Evolutionary conservation across 53 echinoderm and acorn worm species (phyloP).

Genomic region (Holothuria leucospilota): DNA sequence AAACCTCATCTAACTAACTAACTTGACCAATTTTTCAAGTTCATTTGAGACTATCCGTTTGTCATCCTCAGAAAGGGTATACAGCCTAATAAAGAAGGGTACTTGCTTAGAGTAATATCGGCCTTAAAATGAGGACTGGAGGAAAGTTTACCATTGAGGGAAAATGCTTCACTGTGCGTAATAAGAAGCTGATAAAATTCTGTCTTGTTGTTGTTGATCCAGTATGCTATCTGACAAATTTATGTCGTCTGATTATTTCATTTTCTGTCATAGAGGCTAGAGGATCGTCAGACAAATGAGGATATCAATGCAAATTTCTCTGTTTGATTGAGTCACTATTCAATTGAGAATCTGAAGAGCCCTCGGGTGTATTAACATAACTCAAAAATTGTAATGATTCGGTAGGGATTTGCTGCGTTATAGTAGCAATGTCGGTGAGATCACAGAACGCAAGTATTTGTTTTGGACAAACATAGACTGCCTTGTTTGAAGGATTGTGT

Average conservation of each 20-base stretch:
- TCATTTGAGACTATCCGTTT: slow-evolving; percentile 31
- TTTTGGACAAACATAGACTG: too few relatives aligned
- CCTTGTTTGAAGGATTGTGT: background rate
- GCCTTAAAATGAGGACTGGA: slow-evolving; percentile 40
- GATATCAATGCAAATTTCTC: background rate
- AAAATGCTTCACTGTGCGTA: slow-evolving; percentile 25
- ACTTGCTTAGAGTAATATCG: slow-evolving; percentile 33
- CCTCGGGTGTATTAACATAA: too few relatives aligned
- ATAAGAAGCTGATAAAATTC: background rate
- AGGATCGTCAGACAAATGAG: slow-evolving; percentile 5
- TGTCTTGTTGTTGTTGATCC: background rate
- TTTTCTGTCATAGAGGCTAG: background rate
- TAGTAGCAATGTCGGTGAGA: background rate
- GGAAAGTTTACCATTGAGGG: slow-evolving; percentile 30
- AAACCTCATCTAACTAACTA: too few relatives aligned
- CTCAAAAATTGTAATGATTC: background rate
- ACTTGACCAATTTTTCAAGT: too few relatives aligned
- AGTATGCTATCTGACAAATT: background rate
- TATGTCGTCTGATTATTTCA: background rate
- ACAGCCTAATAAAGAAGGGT: slow-evolving; percentile 46
- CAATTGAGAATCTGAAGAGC: too few relatives aligned
- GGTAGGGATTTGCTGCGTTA: slow-evolving; percentile 3
- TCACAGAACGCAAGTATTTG: background rate
- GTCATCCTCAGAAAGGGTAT: slow-evolving; percentile 35
- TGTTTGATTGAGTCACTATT: background rate